Base-by-base conservation (phyloP, 2,113 vertebrate genomes). In the Trochalopteron elliotii region DNA sequence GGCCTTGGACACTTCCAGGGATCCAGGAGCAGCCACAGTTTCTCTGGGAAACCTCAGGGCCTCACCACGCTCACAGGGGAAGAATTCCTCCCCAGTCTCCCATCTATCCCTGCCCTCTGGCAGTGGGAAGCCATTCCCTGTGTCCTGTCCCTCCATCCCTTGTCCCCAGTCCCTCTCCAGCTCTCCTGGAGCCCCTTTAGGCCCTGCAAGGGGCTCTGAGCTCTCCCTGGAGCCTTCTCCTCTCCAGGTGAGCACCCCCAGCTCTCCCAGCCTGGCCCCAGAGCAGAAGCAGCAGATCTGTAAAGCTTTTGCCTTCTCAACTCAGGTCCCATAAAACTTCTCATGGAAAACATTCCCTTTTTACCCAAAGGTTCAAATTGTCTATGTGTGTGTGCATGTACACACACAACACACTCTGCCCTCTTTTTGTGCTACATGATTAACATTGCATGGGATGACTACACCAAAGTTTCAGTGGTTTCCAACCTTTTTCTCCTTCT, bases 321-420 rank as follows among this genome's bases (percentile, higher is more conserved):
- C 28, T 86, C 35, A 30, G 28, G 37, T 42, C 30, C 12, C 1
- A 7, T 50, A 12, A 44, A 68, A 37, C 31, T 11, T 28, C 60
- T 74, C 5, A 1, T 15, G 12, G n/a, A 65, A 87, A 95, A 83
- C 7, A 23, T 20, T 44, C 61, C 44, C 14, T 28, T 82, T 78
- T 64, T 12, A 40, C 39, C 45, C 28, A 15, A 23, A 77, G 55
- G 20, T 17, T 70, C 37, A 3, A 64, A 23, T 0, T 49, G 40
- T 7, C 31, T 17, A 0, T 0, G 0, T n/a, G 24, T 16, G 12
- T 4, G 22, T 7, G 4, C 56, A 39, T 1, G 2, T 8, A n/a
- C 10, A 31, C 15, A 37, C 71, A 42, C 30, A 17, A 4, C n/a
- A 22, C 7, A 4, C 27, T 16, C 25, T 70, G 63, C 18, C 20